phyloP scores from a whole-genome alignment of 2,888 invertebrate species.

The Yponomeuta cagnagella region DNA sequence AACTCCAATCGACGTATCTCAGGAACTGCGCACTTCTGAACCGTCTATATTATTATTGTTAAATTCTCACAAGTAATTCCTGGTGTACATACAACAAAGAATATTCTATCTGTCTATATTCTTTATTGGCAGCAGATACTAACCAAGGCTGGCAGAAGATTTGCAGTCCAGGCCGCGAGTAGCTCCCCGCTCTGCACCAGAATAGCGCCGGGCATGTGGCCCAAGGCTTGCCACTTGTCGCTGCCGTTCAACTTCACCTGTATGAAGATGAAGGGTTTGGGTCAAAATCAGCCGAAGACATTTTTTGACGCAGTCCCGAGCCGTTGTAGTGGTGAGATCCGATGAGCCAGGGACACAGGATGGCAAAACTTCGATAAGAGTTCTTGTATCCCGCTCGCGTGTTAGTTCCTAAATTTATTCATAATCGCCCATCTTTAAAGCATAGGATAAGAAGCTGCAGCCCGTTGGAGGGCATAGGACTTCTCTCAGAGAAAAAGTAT shows the following conservation, averaged over 20 bases:
- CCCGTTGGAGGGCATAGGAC: slow-evolving; percentile 35
- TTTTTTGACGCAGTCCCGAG: no score
- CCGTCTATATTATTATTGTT: no score
- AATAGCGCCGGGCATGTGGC: slow-evolving; percentile 84
- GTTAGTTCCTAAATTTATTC: no score
- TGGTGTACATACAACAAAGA: no score
- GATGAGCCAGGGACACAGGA: no score
- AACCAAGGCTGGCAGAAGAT: slow-evolving; percentile 81
- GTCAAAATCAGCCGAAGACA: not conserved
- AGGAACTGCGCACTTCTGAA: not conserved
- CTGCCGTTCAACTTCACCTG: slow-evolving; percentile 79
- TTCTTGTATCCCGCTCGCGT: no score
- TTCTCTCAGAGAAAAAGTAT: not conserved
- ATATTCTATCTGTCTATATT: not conserved
- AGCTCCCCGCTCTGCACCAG: slow-evolving; percentile 85
- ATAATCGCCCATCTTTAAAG: no score
- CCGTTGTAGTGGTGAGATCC: no score
- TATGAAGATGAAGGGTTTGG: slow-evolving; percentile 21
- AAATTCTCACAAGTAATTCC: no score
- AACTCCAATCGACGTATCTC: no score
- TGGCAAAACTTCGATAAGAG: no score
- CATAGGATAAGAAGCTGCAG: slow-evolving; percentile 39
- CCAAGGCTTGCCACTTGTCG: slow-evolving; percentile 83
- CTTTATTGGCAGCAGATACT: slow-evolving; percentile 31
- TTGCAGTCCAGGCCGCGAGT: slow-evolving; percentile 84